phyloP scores from a whole-genome alignment of 1,140 invertebrate genomes.

The Thaumatotibia leucotreta region DNA sequence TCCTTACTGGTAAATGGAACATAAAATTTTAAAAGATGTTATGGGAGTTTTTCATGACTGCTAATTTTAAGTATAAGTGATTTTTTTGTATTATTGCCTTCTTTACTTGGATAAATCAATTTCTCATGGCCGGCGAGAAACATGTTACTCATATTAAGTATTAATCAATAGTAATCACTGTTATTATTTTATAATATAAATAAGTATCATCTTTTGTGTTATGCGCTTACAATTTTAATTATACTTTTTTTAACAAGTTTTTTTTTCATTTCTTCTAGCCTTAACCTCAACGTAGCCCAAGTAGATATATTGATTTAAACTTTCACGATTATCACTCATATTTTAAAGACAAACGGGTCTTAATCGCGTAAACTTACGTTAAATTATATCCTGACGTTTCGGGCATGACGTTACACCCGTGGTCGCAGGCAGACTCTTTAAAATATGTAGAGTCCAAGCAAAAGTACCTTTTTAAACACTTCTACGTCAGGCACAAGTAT shows the following conservation, averaged over 20 bases:
- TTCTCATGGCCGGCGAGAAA: background rate
- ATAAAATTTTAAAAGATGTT: background rate
- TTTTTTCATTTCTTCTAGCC: background rate
- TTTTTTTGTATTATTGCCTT: background rate
- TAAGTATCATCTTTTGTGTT: background rate
- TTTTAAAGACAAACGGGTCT: too few species aligned
- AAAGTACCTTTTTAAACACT: too few species aligned
- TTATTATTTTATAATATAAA: background rate
- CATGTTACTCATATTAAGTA: background rate
- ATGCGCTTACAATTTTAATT: background rate
- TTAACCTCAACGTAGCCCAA: too few species aligned
- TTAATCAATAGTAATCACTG: background rate
- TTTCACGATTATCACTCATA: too few species aligned
- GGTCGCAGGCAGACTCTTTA: too few species aligned
- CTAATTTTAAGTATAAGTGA: background rate
- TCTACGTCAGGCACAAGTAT: too few species aligned
- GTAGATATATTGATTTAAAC: too few species aligned
- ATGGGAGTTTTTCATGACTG: background rate
- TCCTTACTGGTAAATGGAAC: background rate
- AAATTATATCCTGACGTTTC: too few species aligned
- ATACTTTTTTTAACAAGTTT: background rate
- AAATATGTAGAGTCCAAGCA: too few species aligned
- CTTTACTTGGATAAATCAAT: background rate
- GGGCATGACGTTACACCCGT: too few species aligned
- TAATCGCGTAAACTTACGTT: too few species aligned